These are phyloP conservation scores for Aptenodytes forsteri DNA, from an alignment of 2,113 vertebrate genomes.

Conservation along the genomic window DNA sequence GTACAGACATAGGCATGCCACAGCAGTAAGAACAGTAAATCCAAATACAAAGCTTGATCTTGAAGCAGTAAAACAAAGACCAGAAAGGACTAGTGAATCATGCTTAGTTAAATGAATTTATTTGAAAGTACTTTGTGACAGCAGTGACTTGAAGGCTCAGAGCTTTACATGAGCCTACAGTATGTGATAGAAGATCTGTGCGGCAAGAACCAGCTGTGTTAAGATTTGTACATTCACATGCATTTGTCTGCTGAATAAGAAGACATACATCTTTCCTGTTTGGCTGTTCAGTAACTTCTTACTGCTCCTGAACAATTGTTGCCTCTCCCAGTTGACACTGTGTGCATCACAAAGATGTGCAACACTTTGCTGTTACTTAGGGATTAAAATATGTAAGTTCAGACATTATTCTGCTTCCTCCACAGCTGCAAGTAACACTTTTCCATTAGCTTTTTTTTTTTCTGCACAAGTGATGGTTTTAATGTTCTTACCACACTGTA, in stretches of 20 bases:
- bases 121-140: neutral
- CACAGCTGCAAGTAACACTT: constrained; percentile 37
- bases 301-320: neutral
- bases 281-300: neutral
- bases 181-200: neutral
- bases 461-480: neutral
- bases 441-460: constrained; percentile 17
- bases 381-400: constrained; percentile 32
- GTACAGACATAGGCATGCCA: neutral
- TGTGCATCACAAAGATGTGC: neutral
- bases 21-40: neutral
- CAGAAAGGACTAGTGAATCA: neutral
- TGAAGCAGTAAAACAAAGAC: neutral
- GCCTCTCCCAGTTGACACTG: neutral
- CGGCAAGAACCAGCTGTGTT: neutral
- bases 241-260: neutral
- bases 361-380: constrained; percentile 29
- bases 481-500: constrained; percentile 31
- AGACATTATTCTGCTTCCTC: constrained; percentile 21
- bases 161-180: neutral
- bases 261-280: neutral
- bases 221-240: neutral
- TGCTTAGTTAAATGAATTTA: neutral
- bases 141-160: neutral
- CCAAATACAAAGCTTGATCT: neutral